Conservation (phyloP, 1,140 invertebrate species). For the Rhagoletis pomonella region DNA sequence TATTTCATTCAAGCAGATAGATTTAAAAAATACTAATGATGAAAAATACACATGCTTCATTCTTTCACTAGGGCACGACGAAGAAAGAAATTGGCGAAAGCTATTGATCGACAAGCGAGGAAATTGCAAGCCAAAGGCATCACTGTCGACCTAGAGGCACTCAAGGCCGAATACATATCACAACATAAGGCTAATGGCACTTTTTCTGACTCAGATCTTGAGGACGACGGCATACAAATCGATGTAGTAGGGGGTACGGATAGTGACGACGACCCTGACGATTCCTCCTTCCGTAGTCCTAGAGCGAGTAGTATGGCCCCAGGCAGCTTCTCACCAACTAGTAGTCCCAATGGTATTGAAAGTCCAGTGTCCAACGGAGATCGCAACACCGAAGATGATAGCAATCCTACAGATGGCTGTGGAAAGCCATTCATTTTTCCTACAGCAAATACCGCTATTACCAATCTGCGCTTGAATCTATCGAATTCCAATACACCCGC, state of each 20-base stretch:
- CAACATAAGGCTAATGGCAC: slow-evolving; percentile 79
- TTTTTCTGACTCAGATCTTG: slow-evolving; percentile 82
- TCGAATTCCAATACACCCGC: slow-evolving; percentile 64
- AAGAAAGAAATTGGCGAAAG: slow-evolving; percentile 94
- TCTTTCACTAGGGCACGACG: slow-evolving; percentile 81
- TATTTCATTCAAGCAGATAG: too few relatives aligned
- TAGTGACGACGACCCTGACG: slow-evolving; percentile 78
- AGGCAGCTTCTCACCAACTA: slow-evolving; percentile 79
- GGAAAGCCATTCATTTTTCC: slow-evolving; percentile 61
- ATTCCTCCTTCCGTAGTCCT: slow-evolving; percentile 75
- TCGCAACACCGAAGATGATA: slow-evolving; percentile 59
- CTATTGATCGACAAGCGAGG: slow-evolving; percentile 92
- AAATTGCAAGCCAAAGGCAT: slow-evolving; percentile 93
- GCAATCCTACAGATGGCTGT: slow-evolving; percentile 45
- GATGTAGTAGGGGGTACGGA: slow-evolving; percentile 84
- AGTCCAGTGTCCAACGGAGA: slow-evolving; percentile 64
- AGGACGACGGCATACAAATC: slow-evolving; percentile 81
- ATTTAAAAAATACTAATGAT: not conserved
- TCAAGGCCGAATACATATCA: slow-evolving; percentile 87
- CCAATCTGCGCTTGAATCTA: slow-evolving; percentile 54
- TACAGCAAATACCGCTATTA: slow-evolving; percentile 65
- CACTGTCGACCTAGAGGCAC: slow-evolving; percentile 88
- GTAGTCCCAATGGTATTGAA: slow-evolving; percentile 77
- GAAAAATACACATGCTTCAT: not conserved
- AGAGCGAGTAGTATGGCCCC: slow-evolving; percentile 69